phyloP scores from a whole-genome alignment of 2,888 invertebrate species.

The Morpho achilles region DNA sequence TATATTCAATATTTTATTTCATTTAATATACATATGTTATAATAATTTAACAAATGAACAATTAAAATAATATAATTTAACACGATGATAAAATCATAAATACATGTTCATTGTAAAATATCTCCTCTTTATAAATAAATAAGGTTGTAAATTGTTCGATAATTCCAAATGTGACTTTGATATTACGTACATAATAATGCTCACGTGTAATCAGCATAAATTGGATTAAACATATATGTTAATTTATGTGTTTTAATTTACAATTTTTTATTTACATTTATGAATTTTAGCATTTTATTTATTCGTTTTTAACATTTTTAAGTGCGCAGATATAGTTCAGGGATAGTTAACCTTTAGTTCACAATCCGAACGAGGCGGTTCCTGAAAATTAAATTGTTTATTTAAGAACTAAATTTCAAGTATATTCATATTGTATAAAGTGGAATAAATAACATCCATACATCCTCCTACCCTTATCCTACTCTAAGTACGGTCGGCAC shows the following conservation, averaged over 20 bases:
- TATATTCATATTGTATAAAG: no score
- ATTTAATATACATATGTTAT: no score
- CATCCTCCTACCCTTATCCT: no score
- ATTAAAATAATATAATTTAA: neutral
- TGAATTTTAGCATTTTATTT: neutral
- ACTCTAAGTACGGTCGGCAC: no score
- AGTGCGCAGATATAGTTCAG: no score
- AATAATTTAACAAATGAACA: no score
- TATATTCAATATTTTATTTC: no score
- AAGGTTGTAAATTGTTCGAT: constrained; percentile 74
- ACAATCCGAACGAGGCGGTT: no score
- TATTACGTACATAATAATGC: constrained; percentile 63
- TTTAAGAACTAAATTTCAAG: no score
- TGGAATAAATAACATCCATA: no score
- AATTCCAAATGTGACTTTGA: constrained; percentile 70
- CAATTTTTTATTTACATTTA: neutral
- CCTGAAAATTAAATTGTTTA: no score
- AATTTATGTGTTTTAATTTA: constrained; percentile 31
- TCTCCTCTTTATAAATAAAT: constrained; percentile 47
- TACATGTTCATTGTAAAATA: constrained; percentile 61
- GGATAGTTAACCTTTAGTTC: no score
- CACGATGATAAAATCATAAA: constrained; percentile 26
- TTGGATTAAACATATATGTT: constrained; percentile 73
- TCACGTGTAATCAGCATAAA: constrained; percentile 73
- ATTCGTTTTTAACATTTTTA: neutral